Evolutionary conservation across 2,797 vertebrate genomes (phyloP).

Genomic region (Bradypodion pumilum): DNA sequence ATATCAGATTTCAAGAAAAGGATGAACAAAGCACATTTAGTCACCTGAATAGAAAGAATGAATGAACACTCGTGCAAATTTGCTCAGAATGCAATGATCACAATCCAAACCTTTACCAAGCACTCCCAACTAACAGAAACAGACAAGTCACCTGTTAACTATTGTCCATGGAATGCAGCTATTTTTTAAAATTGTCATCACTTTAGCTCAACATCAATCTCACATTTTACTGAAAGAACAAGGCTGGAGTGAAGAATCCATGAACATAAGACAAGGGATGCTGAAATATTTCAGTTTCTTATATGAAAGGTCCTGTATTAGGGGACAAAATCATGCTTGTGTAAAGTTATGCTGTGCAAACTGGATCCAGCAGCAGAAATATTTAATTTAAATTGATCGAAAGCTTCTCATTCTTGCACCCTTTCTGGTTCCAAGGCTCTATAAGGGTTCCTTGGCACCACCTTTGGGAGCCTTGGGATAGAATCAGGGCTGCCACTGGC

Average conservation of each 20-base stretch:
- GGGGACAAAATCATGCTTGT: too few species aligned
- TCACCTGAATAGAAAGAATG: slow-evolving; percentile 9
- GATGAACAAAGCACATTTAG: slow-evolving; percentile 21
- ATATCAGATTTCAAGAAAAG: slow-evolving; percentile 51
- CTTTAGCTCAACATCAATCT: slow-evolving; percentile 25
- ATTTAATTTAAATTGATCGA: too few species aligned
- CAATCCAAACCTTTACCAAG: slow-evolving; percentile 24
- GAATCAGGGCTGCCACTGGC: too few species aligned
- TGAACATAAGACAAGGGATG: slow-evolving; percentile 32
- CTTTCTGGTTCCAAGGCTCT: too few species aligned
- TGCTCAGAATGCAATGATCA: slow-evolving; percentile 14
- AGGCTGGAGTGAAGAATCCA: background rate
- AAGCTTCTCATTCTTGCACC: too few species aligned
- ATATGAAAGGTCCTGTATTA: background rate
- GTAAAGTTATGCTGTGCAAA: too few species aligned
- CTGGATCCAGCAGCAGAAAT: too few species aligned
- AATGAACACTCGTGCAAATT: slow-evolving; percentile 23
- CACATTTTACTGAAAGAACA: slow-evolving; percentile 7
- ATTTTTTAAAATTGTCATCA: background rate
- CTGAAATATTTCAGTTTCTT: slow-evolving; percentile 15
- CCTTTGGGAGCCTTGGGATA: too few species aligned
- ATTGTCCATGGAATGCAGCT: slow-evolving; percentile 24
- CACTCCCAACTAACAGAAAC: slow-evolving; percentile 46
- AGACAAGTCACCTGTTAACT: slow-evolving; percentile 25
- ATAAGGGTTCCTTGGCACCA: too few species aligned